phyloP scores from a whole-genome alignment of 1,140 invertebrate genomes.

The Hirudo medicinalis region DNA sequence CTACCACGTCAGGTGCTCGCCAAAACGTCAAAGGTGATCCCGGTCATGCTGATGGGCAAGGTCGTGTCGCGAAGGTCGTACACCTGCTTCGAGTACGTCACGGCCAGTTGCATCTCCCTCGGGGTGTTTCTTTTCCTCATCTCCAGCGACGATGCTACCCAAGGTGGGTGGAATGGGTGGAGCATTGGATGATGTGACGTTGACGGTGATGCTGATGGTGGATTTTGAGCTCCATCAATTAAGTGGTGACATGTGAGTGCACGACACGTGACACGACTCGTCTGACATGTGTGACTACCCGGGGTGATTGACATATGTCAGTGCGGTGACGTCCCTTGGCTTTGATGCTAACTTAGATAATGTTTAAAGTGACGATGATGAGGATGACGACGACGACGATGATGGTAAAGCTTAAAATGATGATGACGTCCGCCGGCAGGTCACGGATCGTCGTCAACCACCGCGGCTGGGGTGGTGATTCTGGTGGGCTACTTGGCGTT shows the following conservation, averaged over 20 bases:
- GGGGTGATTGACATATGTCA: no score
- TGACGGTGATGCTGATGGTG: not conserved
- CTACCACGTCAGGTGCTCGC: slow-evolving; percentile 42
- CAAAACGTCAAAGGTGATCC: slow-evolving; percentile 56
- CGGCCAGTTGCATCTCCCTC: slow-evolving; percentile 71
- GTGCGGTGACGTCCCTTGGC: no score
- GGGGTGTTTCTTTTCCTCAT: slow-evolving; percentile 85
- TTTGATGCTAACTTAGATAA: no score
- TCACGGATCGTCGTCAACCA: slow-evolving; percentile 10
- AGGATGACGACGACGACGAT: no score
- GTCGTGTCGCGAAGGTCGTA: slow-evolving; percentile 75
- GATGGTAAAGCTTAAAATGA: no score
- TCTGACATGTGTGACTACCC: no score
- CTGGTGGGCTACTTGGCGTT: slow-evolving; percentile 70
- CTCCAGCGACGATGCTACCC: slow-evolving; percentile 31
- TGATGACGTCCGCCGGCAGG: not conserved
- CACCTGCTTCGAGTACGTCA: slow-evolving; percentile 80
- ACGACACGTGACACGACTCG: no score
- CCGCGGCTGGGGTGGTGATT: slow-evolving; percentile 19
- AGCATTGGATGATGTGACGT: not conserved
- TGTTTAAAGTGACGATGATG: no score
- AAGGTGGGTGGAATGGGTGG: slow-evolving; percentile 21
- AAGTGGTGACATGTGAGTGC: no score
- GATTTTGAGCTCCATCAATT: no score
- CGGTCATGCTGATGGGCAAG: slow-evolving; percentile 97